Evolutionary conservation across 2,797 vertebrate species (phyloP).

Genomic region (Triplophysa bombifrons): DNA sequence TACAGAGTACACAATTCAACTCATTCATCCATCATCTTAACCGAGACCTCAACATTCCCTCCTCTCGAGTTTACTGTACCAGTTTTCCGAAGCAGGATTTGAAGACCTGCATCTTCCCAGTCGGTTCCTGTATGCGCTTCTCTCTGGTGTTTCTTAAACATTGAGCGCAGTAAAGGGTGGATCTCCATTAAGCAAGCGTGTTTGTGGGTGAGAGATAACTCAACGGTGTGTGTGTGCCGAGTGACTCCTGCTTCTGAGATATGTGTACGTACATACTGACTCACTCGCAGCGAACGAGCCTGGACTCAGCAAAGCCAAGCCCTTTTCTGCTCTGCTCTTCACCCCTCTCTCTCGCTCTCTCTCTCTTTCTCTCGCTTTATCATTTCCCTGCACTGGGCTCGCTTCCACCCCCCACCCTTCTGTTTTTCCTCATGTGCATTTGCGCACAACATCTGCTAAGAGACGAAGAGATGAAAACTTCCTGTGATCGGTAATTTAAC

Average conservation of each 20-base stretch:
- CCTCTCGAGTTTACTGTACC: slow-evolving; percentile 41
- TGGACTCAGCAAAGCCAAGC: slow-evolving; percentile 49
- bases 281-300: slow-evolving; percentile 52
- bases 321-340: slow-evolving; percentile 32
- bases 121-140: slow-evolving; percentile 18
- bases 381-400: not conserved
- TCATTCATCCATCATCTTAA: not conserved
- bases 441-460: not conserved
- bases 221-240: slow-evolving; percentile 11
- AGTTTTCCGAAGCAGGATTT: slow-evolving; percentile 63
- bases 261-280: slow-evolving; percentile 49
- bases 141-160: slow-evolving; percentile 15
- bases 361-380: slow-evolving; percentile 25
- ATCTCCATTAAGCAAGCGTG: slow-evolving; percentile 54
- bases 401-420: not conserved
- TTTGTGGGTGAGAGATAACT: slow-evolving; percentile 46
- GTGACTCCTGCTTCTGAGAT: slow-evolving; percentile 50
- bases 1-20: not conserved
- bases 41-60: not conserved
- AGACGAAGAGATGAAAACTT: slow-evolving; percentile 32
- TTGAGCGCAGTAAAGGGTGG: slow-evolving; percentile 18
- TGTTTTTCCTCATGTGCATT: slow-evolving; percentile 18
- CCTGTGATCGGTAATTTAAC: slow-evolving; percentile 52
- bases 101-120: slow-evolving; percentile 59
- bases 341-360: slow-evolving; percentile 32